Evolutionary conservation across 92 coral and sea anemone genomes (phyloP), one percentile per base, ranked within the genome.

Genomic region (Scolanthus callimorphus): DNA sequence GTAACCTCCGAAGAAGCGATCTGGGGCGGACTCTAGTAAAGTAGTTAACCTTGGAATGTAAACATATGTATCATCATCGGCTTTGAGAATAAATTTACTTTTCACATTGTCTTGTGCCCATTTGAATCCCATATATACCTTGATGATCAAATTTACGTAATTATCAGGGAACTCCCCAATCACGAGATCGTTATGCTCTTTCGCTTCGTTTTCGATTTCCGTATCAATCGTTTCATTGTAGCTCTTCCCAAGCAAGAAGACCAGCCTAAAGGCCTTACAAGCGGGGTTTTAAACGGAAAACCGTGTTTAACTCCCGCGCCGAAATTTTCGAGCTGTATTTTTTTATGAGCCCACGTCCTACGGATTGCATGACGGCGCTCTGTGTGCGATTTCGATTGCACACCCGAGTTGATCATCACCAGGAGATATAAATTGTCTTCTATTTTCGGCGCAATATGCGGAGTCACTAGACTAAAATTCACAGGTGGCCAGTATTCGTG

Each of bases 111-210:
- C 45, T 29, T 27, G 13, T 2, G 77, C 77, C 87, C 82, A 80
- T 34, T 52, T 58, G 13, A 80, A 49, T 17, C 87, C 82, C 87
- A 80, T 80, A 29, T 55, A 80, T 17, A 80, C 76, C 44, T 80
- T 80, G n/a, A 66, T 50, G 20, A 78, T 56, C 20, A 81, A 48
- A 27, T 65, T 74, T 8, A 24, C 9, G 37, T 75, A 81, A 13
- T 58, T 59, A n/a, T 81, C 88, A 8, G 19, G 12, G 12, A 81
- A 81, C 15, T 75, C 59, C 6, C 88, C 88, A 28, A 75, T 55
- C 20, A 81, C 68, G 37, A 74, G 49, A 41, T 81, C 87, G 57
- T 80, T 80, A 58, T 61, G 38, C 20, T 4, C 34, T 19, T 15
- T 25, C 3, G 82, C 64, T 51, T 81, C 88, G 20, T 58, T 51